Evolutionary conservation across 2,888 invertebrate genomes (phyloP), one percentile per base, ranked within the genome.

Genomic region (Mantis religiosa): DNA sequence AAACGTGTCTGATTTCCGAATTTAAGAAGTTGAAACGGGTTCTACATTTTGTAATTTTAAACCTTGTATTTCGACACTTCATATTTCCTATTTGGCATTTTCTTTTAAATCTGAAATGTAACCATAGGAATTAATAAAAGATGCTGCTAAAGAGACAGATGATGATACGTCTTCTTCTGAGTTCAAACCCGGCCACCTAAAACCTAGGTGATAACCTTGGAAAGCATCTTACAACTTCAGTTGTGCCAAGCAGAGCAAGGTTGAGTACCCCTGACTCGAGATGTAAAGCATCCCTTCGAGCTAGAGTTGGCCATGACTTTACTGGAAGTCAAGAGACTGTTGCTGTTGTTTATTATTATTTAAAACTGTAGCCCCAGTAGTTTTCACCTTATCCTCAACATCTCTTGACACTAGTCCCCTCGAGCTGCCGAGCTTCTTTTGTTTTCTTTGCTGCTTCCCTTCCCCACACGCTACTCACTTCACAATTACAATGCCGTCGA

Each of bases 241-340:
- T n/a, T 27, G 82, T 27, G n/a, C 0, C 25, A 27, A 1, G 25
- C 25, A 25, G 27, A n/a, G 82, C n/a, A 3, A 34, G 1, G 85
- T 85, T 85, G 47, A 85, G n/a, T 85, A 85, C 85, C 85, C 85
- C 85, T 85, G 28, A 27, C 41, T 86, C 15, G n/a, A 82, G 82
- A 87, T 82, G 82, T 87, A 41, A 87, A 30, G 41, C 87, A 87
- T 87, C 82, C 81, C 87, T 82, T 30, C 25, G 14, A 41, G 82
- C 87, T n/a, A 82, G 41, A 41, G 25, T n/a, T 87, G 87, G 82
- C 87, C 87, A 82, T 87, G 87, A 87, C 87, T 87, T 34, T 28
- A 87, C 34, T 71, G 82, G 86, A 86, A 28, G 87, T 87, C 34
- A 87, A 41, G 82, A 87, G 82, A 87, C 87, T 87, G n/a, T 30